Base-by-base conservation (phyloP, 2,797 vertebrate species). In the Tapirus indicus region DNA sequence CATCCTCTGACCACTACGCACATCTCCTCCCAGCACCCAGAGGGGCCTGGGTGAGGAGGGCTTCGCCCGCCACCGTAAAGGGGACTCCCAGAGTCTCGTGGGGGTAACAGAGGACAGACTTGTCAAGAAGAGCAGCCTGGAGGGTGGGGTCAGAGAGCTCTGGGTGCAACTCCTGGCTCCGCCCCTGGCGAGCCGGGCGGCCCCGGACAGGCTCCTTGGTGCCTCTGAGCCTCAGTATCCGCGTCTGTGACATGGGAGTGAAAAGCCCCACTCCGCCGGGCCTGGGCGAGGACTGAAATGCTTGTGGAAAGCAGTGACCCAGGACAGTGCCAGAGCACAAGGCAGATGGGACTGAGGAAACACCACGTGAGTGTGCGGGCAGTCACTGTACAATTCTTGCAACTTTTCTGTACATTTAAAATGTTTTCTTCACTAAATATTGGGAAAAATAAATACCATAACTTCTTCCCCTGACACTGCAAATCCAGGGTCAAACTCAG, bases 351-450 rank as follows among this genome's bases (percentile, higher is more conserved):
- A 18, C 56, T 4, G 17, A 62, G 78, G 20, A 60, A 47, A 87
- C 17, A 80, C 18, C 52, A 52, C 0, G 1, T 20, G 20, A 52
- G 21, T 6, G 13, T 9, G 13, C 2, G 3, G 8, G 35, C 0
- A 1, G 32, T 7, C 21, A 1, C 62, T 23, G 52, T 18, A 58
- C 54, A 38, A 23, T 32, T 58, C 79, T 16, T 49, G 11, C 58
- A 44, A 5, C 7, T 95, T 71, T n/a, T 38, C 79, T 74, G 2
- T 18, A 14, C 13, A 6, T 85, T 89, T 66, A 64, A 27, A 41
- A 23, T 49, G 38, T 12, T 78, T 29, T 79, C 58, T 8, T 32
- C 44, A 64, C 38, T 23, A 75, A 91, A 66, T 9, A 9, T 20
- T 56, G 16, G 25, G 32, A 7, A 23, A 71, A 77, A 32, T 27